Evolutionary conservation across 2,888 invertebrate genomes (phyloP).

Genomic region (Trimorus sp.): DNA sequence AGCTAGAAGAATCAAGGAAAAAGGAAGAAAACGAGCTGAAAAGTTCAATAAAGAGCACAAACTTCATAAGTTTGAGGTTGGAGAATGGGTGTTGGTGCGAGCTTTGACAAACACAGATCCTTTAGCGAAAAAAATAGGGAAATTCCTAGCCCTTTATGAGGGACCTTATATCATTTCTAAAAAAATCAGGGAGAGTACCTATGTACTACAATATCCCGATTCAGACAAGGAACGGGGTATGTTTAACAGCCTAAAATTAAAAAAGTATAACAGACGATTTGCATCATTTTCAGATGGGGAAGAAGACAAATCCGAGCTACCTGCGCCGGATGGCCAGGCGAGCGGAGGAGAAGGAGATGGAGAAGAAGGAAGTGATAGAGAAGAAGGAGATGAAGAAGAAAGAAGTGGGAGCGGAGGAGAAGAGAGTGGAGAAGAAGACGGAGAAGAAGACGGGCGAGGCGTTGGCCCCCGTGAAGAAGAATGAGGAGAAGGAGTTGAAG

Average conservation of each 20-base stretch:
- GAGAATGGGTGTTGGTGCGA: background rate
- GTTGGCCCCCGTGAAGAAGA: no score
- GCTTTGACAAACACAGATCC: conserved; percentile 25
- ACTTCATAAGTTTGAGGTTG: conserved; percentile 1
- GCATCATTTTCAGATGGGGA: no score
- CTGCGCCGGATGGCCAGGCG: no score
- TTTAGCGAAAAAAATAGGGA: conserved; percentile 8
- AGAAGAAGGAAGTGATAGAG: no score
- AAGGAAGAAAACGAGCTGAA: conserved; percentile 13
- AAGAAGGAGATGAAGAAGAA: no score
- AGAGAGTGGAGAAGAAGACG: no score
- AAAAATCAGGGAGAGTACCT: conserved; percentile 7
- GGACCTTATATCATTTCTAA: conserved; percentile 35
- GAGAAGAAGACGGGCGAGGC: no score
- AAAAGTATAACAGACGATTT: background rate
- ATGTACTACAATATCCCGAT: background rate
- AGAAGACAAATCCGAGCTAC: no score
- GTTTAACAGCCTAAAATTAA: conserved; percentile 7
- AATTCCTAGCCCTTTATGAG: conserved; percentile 51
- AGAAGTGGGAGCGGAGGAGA: no score
- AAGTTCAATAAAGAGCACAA: conserved; percentile 15
- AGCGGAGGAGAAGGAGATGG: no score
- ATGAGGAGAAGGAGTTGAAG: no score
- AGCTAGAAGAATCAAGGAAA: conserved; percentile 4
- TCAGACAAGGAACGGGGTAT: background rate